Evolutionary conservation across 2,797 vertebrate genomes (phyloP), one percentile per base, ranked within the genome.

Genomic region (Megalops cyprinoides): DNA sequence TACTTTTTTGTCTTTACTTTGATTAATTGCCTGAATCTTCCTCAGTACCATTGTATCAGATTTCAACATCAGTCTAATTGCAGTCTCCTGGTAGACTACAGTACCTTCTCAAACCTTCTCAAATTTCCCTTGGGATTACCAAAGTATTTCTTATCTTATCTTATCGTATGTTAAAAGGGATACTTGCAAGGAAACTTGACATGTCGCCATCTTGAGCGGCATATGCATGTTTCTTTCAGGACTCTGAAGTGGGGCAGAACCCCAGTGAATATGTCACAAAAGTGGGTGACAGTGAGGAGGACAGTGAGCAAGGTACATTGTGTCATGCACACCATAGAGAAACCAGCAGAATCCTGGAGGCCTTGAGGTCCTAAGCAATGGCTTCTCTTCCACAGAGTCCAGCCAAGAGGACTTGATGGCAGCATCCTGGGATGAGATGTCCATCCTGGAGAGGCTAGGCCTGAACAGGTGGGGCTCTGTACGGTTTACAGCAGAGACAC

Each of bases 401-500:
- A 87, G 84, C 73, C 84, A 89, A 4, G 90, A 92, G 23, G 91
- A 92, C 51, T 39, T 25, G 0, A 77, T 81, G 0, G 3, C 79
- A 28, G 56, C 73, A 2, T 88, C 62, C 76, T 92, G 89, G 88
- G 90, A 87, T 0, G 91, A 93, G 3, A 83, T 92, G 76, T 91
- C 92, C 73, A 93, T 94, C 80, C 86, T 93, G 56, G 91, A 95
- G 80, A 89, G 93, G 0, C 90, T 94, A 0, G 92, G 94, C 71
- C 87, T 93, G 74, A 89, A 90, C 88, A 93, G 93, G 94, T n/a
- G n/a, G n/a, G n/a, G n/a, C n/a, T n/a, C n/a, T n/a, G n/a, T 79
- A 25, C 44, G 39, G 31, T 37, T 67, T 48, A 58, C 56, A 67
- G 15, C 53, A 4, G 7, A 15, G 23, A 8, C 56, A 58, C 56